Percentiles rank a stretch among this genome's conserved stretches.
These are phyloP conservation scores for Hydrozoanthus tunicans DNA, from an alignment of 64 coral and sea anemone genomes.

Conservation along the genomic window DNA sequence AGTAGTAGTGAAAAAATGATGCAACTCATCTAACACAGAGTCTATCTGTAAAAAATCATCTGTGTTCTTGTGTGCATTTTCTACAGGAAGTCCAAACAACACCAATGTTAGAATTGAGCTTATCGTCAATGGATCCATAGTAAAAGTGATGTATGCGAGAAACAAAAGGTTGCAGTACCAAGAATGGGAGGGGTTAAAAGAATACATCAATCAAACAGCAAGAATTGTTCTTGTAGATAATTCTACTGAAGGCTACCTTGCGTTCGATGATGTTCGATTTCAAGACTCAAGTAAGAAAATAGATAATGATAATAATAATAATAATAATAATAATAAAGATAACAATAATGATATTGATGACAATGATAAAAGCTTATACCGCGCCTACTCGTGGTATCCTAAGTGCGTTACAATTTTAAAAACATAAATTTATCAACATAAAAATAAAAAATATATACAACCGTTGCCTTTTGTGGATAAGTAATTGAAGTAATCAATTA, in stretches of 20 bases:
- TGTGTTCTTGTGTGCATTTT: neutral
- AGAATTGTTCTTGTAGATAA: conserved; percentile 40
- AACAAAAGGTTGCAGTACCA: neutral
- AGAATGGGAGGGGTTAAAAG: conserved; percentile 4
- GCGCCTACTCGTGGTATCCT: neutral
- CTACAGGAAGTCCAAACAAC: neutral
- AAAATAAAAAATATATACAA: too few relatives aligned
- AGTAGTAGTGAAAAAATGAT: too few relatives aligned
- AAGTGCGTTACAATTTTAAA: too few relatives aligned
- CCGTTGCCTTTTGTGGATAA: too few relatives aligned
- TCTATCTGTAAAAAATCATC: neutral
- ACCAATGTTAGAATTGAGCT: conserved; percentile 27
- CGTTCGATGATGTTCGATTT: conserved; percentile 40
- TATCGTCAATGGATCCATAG: conserved; percentile 5
- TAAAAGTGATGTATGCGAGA: neutral
- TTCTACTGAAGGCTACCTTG: conserved; percentile 11
- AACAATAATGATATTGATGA: neutral
- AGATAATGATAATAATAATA: neutral
- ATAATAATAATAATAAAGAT: neutral
- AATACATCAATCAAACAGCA: conserved; percentile 27
- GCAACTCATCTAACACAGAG: too few relatives aligned
- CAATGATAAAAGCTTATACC: neutral
- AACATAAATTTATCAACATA: too few relatives aligned
- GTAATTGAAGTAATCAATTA: too few relatives aligned
- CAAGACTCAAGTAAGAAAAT: neutral